A percentile compares a stretch with the other conserved stretches of the same genome.
phyloP scores from a whole-genome alignment of 2,797 vertebrate genomes.

The Parotocinclus haroldoi region DNA sequence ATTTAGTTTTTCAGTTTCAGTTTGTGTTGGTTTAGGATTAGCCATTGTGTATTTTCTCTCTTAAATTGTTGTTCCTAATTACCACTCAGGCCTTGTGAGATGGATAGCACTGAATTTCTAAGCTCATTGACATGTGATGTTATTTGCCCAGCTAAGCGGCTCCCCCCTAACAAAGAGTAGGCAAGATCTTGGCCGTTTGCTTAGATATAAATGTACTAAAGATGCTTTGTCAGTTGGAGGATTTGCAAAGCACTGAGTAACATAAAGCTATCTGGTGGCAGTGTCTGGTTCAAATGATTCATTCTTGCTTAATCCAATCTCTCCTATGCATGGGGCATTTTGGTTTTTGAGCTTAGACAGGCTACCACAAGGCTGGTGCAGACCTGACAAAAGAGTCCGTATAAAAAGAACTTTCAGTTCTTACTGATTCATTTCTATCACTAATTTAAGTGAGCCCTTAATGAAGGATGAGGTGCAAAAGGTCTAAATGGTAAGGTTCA shows the following conservation, averaged over 20 bases:
- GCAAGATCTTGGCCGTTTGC: slow-evolving; percentile 53
- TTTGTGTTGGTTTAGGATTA: slow-evolving; percentile 46
- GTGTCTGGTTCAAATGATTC: too few species aligned
- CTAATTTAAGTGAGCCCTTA: slow-evolving; percentile 50
- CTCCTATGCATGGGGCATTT: slow-evolving; percentile 55
- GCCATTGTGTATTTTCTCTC: slow-evolving; percentile 45
- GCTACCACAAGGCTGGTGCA: background rate
- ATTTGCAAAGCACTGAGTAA: slow-evolving; percentile 62
- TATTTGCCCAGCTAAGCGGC: slow-evolving; percentile 47
- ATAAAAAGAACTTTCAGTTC: slow-evolving; percentile 17
- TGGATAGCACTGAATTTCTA: slow-evolving; percentile 39
- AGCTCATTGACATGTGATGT: slow-evolving; percentile 36
- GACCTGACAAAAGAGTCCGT: slow-evolving; percentile 3
- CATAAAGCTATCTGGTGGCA: slow-evolving; percentile 44
- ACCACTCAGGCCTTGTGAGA: slow-evolving; percentile 32
- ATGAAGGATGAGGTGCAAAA: slow-evolving; percentile 74
- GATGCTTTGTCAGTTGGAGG: slow-evolving; percentile 63
- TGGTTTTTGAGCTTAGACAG: slow-evolving; percentile 13
- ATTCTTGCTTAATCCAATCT: too few species aligned
- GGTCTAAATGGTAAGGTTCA: slow-evolving; percentile 74
- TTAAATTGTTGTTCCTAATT: slow-evolving; percentile 45
- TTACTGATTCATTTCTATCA: slow-evolving; percentile 72
- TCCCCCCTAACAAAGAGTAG: slow-evolving; percentile 29
- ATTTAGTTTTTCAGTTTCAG: slow-evolving; percentile 15
- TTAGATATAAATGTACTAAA: slow-evolving; percentile 65